These are phyloP conservation scores for Phataginus tetradactyla DNA, from an alignment of 2,797 vertebrate species.

Conservation along the genomic window DNA sequence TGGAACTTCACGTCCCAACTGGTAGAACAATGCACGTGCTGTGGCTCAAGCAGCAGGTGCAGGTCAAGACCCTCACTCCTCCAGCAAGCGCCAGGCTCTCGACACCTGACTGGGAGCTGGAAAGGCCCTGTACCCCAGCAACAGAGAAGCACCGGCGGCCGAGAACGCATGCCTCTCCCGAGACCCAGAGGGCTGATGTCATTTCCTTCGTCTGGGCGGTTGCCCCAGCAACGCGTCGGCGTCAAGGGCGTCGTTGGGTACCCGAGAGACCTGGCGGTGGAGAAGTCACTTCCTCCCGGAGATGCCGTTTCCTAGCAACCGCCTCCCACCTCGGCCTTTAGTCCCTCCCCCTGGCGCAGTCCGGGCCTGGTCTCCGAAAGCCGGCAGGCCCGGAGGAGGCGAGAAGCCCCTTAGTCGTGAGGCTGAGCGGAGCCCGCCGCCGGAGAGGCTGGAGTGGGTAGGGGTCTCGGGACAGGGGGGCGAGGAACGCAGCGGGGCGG, in stretches of 20 bases:
- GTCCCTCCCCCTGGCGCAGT: not conserved
- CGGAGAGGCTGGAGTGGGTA: not conserved
- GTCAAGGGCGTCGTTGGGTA: not conserved
- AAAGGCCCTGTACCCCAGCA: not conserved
- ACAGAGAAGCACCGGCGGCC: not conserved
- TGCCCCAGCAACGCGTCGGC: not conserved
- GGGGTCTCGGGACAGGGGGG: no score
- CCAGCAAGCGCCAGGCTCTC: rapidly evolving
- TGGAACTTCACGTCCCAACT: not conserved
- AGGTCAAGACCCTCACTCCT: rapidly evolving
- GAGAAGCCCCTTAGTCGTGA: rapidly evolving
- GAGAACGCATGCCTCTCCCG: rapidly evolving
- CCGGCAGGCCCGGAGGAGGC: not conserved
- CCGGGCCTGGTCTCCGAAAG: rapidly evolving
- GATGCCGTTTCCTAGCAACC: constrained; percentile 75
- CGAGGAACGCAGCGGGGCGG: not conserved
- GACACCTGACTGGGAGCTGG: rapidly evolving
- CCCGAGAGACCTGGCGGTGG: not conserved
- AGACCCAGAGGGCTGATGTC: constrained; percentile 46
- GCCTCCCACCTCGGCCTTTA: not conserved
- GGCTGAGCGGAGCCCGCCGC: rapidly evolving
- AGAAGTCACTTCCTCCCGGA: constrained; percentile 68
- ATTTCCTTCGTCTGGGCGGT: constrained; percentile 50
- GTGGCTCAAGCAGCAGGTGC: no score
- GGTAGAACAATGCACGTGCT: not conserved